Evolutionary conservation across 2,113 vertebrate species (phyloP).

Genomic region (Ailurus styani): DNA sequence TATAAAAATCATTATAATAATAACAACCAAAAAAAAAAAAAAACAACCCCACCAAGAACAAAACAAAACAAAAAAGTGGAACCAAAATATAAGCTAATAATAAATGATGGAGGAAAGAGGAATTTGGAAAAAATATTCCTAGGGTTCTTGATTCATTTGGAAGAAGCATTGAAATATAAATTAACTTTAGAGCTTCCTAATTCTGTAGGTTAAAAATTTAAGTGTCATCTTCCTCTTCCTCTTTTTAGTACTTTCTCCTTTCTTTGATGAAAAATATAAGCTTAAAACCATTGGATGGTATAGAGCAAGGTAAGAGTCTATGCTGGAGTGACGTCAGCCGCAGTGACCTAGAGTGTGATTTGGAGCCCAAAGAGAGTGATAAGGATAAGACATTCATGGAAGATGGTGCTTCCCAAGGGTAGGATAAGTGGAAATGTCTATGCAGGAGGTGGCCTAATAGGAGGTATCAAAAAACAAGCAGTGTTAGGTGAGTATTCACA

Average conservation of each 20-base stretch:
- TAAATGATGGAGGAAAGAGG: not conserved
- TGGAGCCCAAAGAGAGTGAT: not conserved
- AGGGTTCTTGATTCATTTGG: not conserved
- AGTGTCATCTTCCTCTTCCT: not conserved
- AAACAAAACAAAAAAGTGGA: not conserved
- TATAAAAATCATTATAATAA: not conserved
- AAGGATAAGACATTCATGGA: not conserved
- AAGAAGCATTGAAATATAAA: not conserved
- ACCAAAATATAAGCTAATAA: not conserved
- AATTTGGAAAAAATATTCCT: not conserved
- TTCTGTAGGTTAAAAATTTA: not conserved
- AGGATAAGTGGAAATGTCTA: not conserved
- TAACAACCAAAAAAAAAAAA: not conserved
- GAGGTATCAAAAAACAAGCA: not conserved
- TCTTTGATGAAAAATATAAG: not conserved
- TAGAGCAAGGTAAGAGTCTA: not conserved
- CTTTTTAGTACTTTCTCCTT: not conserved
- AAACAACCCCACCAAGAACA: no score
- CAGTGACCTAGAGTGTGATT: not conserved
- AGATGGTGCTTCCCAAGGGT: not conserved
- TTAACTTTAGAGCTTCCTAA: not conserved
- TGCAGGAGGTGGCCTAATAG: fast-evolving
- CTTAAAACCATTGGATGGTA: not conserved
- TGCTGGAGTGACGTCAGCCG: not conserved
- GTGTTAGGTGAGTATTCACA: not conserved